Evolutionary conservation across 30 jellyfish, hydroid and myxozoan genomes (phyloP), one percentile per base, ranked within the genome.

Genomic region (Pseudorhiza aurosa): DNA sequence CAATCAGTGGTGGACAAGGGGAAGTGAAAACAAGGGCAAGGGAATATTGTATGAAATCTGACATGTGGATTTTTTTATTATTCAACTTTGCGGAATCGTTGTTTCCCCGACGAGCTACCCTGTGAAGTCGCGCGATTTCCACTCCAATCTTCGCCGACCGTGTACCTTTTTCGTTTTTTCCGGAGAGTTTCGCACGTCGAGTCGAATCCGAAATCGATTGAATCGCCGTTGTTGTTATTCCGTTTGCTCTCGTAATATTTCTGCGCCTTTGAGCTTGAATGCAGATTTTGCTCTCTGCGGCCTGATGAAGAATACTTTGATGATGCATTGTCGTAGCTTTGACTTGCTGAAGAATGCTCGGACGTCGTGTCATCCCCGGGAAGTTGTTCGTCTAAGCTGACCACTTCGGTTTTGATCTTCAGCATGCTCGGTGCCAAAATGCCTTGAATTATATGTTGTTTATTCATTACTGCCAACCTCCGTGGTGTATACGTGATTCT

Each of bases 141-240:
- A 33, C 27, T 24, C 50, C 12, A 19, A 18, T 63, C 68, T 1
- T 68, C 86, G 29, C 68, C 86, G n/a, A 55, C 87, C 12, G 85
- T 39, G 55, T 49, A 18, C 25, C 88, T 84, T 63, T 59, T 57
- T 1, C 88, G 84, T 63, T 84, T 84, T 29, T 46, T 30, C 19
- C 95, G 88, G 5, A 84, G 40, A 5, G 95, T 84, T 30, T 84
- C 95, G 88, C 72, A 84, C 45, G 88, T 71, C 51, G 88, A 71
- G 24, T 64, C 95, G 78, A 84, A 84, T 7, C 88, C 88, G 25
- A 37, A 42, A 19, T 84, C 95, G 0, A 84, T 14, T 59, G 82
- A 45, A 35, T 60, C 65, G 15, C 36, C 72, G 74, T 72, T 74
- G 79, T 71, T 84, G 55, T 59, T 71, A 79, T 84, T 72, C 8